Evolutionary conservation across 1,140 invertebrate genomes (phyloP).

Genomic region (Pogonomyrmex californicus): DNA sequence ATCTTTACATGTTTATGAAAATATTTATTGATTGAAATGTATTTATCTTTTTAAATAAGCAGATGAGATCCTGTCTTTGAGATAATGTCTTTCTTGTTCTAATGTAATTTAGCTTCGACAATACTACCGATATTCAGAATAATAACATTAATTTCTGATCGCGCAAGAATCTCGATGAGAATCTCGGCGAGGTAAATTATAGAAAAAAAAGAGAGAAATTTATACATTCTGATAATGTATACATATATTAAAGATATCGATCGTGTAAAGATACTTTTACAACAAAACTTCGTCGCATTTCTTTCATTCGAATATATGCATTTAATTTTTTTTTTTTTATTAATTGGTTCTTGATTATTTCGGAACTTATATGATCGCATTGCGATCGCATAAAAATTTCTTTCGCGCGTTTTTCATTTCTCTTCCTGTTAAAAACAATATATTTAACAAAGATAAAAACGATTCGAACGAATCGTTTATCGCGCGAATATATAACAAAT

Average conservation of each 20-base stretch:
- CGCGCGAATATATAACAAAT: background rate
- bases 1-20: background rate
- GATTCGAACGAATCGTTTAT: background rate
- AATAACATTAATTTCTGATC: background rate
- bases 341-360: background rate
- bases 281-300: background rate
- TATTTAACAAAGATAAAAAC: background rate
- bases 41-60: background rate
- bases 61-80: background rate
- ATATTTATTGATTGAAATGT: background rate
- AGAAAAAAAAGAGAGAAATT: background rate
- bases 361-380: background rate
- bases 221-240: background rate
- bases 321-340: background rate
- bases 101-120: background rate
- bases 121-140: constrained; percentile 1
- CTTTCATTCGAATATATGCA: background rate
- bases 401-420: background rate
- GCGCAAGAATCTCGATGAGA: background rate
- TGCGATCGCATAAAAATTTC: background rate
- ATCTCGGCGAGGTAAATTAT: background rate
- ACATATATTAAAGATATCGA: background rate
- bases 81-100: background rate
- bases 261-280: background rate
- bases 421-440: background rate